Base-by-base conservation (phyloP, 2,888 invertebrate species). In the Oxycera nigricornis region DNA sequence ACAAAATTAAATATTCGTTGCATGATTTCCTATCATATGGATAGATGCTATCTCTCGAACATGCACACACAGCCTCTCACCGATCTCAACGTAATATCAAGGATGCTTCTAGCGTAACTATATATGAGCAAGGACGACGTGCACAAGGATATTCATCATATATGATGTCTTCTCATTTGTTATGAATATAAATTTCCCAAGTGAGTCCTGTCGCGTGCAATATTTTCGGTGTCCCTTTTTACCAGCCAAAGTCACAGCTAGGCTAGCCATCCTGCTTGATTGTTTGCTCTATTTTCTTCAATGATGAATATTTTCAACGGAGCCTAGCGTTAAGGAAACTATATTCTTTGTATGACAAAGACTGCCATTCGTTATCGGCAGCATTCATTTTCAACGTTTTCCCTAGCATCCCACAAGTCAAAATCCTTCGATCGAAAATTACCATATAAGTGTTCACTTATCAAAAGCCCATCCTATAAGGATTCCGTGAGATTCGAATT, bases 151-250 rank as follows among this genome's bases (percentile, higher is more conserved):
- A 28, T 30, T 2, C 68, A 28, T 50, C 68, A 68, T 50, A 28
- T 68, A 17, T 52, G 28, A n/a, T 46, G 46, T 30, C 50, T 68
- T 30, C 52, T 68, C 75, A 78, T 78, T 78, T 79, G 78, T 79
- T 79, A 79, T 79, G 79, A 79, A 79, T 79, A 79, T 79, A 79
- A 79, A 79, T 79, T 79, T 79, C 79, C 79, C 79, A 76, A 73
- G 79, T 46, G 57, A 62, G 73, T 72, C 73, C 57, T 55, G 55
- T 22, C 73, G 55, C 72, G 59, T 59, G 73, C 26, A 70, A 55
- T 57, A 57, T 55, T 72, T 57, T 57, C 26, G 30, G 28, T 30
- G 26, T 67, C 28, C 52, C 68, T 28, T 67, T 28, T 22, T 22
- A 24, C 24, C 24, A 7, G 35, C 35, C 35, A 35, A 11, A 35